phyloP scores from a whole-genome alignment of 2,797 vertebrate genomes.

The Sebastes miniatus region DNA sequence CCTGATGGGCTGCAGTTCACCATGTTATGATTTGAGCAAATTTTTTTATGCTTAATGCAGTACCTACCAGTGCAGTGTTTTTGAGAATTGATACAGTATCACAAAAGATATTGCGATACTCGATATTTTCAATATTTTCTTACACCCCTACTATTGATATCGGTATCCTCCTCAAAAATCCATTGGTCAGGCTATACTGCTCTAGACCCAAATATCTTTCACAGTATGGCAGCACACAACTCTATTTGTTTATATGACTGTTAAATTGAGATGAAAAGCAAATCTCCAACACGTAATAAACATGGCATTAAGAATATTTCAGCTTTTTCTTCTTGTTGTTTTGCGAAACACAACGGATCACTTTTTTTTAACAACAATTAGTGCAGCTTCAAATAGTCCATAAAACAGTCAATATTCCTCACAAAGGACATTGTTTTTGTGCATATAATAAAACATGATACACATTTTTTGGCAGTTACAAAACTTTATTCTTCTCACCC shows the following conservation, averaged over 20 bases:
- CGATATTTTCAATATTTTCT: too few species aligned
- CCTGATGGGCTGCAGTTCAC: accelerated
- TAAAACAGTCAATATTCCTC: neutral
- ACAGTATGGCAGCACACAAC: neutral
- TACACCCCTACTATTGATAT: too few species aligned
- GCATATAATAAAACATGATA: neutral
- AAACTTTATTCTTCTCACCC: neutral
- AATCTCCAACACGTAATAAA: neutral
- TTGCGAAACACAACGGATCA: neutral
- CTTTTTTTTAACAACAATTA: neutral
- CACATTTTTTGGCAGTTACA: neutral
- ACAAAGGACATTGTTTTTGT: neutral
- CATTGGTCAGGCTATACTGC: neutral
- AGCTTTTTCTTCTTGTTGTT: neutral
- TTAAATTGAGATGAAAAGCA: neutral
- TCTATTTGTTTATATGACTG: neutral
- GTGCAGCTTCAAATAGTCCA: neutral
- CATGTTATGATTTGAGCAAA: too few species aligned
- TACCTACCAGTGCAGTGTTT: too few species aligned
- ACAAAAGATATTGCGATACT: too few species aligned
- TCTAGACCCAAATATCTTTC: neutral
- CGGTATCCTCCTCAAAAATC: neutral
- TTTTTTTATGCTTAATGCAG: too few species aligned
- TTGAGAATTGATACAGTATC: accelerated
- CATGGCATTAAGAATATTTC: neutral